Conservation (phyloP, 2,113 vertebrate genomes). For the Aphyosemion australe region DNA sequence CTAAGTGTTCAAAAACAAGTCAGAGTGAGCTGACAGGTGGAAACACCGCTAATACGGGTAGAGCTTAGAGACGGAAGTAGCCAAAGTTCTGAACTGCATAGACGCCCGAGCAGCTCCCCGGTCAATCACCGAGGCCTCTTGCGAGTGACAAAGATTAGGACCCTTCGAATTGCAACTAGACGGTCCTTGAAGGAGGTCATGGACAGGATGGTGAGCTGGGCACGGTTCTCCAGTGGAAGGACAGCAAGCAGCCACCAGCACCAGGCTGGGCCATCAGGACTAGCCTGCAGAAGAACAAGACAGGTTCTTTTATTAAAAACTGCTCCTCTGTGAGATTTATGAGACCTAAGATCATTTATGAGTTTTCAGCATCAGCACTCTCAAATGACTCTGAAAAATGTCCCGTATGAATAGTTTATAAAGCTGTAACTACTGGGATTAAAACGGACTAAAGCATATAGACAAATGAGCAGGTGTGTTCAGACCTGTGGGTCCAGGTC, state of each 20-base stretch:
- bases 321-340: not conserved
- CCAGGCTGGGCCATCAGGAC: conserved; percentile 89
- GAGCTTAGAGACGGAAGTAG: not conserved
- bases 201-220: conserved; percentile 89
- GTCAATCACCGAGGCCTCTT: conserved; percentile 84
- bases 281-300: conserved; percentile 72
- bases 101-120: conserved; percentile 17
- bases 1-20: conserved; percentile 6
- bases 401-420: not conserved
- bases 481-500: conserved; percentile 88
- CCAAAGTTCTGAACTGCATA: conserved; percentile 40
- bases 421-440: not conserved
- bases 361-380: too few relatives aligned
- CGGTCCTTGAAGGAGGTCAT: conserved; percentile 91
- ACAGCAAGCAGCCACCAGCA: conserved; percentile 93
- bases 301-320: not conserved
- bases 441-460: not conserved
- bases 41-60: not conserved
- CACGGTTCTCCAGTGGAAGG: conserved; percentile 87
- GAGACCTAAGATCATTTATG: not conserved
- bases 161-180: conserved; percentile 85
- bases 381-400: not conserved
- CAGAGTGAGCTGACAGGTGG: not conserved
- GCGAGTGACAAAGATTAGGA: conserved; percentile 88
- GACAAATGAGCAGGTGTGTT: not conserved